Percentiles rank a stretch among this genome's conserved stretches.
Conservation (phyloP, 1,140 invertebrate genomes). For the Octopus sinensis region DNA sequence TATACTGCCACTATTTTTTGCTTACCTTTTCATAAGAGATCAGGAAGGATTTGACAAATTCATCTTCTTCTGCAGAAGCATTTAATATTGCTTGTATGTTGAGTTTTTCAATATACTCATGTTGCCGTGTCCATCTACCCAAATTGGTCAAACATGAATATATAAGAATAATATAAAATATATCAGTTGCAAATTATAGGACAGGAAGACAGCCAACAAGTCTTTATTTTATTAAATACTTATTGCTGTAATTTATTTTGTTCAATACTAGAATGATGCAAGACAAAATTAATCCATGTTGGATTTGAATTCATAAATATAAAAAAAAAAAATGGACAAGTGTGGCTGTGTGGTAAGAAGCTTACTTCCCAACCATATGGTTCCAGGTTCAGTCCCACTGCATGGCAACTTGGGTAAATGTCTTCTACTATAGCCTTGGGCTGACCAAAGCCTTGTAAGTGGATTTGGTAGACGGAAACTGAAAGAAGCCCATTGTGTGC, state of each 20-base stretch:
- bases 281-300: background rate
- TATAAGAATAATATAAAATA: background rate
- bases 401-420: too few relatives aligned
- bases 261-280: conserved; percentile 24
- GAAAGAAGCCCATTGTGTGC: background rate
- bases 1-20: background rate
- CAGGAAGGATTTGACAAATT: conserved; percentile 57
- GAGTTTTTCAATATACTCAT: conserved; percentile 56
- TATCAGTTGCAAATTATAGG: background rate
- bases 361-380: too few relatives aligned
- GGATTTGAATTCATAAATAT: too few relatives aligned
- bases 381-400: too few relatives aligned
- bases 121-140: conserved; percentile 53
- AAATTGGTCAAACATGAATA: background rate
- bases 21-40: conserved; percentile 54
- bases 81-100: conserved; percentile 58
- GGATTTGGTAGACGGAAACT: too few relatives aligned
- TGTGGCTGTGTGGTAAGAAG: too few relatives aligned
- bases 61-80: conserved; percentile 55
- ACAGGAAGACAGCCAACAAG: too few relatives aligned
- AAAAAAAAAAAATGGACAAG: too few relatives aligned
- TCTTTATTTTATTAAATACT: conserved; percentile 9
- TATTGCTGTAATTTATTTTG: conserved; percentile 16
- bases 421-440: too few relatives aligned
- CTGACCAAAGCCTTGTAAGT: too few relatives aligned